Evolutionary conservation across 2,797 vertebrate species (phyloP).

Genomic region (Poeciliopsis gracilis): DNA sequence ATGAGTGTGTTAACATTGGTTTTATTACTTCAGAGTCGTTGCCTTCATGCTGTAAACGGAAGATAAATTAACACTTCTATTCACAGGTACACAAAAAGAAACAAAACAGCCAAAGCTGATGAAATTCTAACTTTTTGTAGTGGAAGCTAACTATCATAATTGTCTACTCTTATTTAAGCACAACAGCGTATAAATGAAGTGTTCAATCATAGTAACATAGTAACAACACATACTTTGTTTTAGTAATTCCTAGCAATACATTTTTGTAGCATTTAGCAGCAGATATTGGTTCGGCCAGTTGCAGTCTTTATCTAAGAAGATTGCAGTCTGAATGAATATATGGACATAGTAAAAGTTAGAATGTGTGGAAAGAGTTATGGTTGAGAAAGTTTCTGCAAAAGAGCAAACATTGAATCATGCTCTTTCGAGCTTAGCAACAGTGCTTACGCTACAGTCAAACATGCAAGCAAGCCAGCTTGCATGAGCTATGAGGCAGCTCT

Average conservation of each 20-base stretch:
- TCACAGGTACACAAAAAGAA: not conserved
- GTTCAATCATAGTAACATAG: not conserved
- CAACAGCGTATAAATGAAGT: not conserved
- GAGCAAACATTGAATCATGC: not conserved
- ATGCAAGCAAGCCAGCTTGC: not conserved
- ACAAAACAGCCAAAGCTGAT: not conserved
- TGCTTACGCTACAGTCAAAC: not conserved
- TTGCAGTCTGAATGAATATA: not conserved
- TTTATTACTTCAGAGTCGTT: slow-evolving; percentile 11
- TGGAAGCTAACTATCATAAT: not conserved
- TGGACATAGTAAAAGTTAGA: not conserved
- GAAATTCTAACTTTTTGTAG: not conserved
- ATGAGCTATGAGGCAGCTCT: not conserved
- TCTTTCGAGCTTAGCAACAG: not conserved
- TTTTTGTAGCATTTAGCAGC: not conserved
- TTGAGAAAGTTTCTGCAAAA: not conserved
- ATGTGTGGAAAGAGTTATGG: not conserved
- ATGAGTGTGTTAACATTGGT: not conserved
- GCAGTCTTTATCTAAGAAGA: not conserved
- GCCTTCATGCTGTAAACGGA: not conserved
- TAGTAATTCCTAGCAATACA: not conserved
- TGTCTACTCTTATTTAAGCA: not conserved
- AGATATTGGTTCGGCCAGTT: not conserved
- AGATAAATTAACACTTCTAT: not conserved
- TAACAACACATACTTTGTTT: not conserved